Evolutionary conservation across 1,140 invertebrate species (phyloP), one percentile per base, ranked within the genome.

Genomic region (Drosophila varians): DNA sequence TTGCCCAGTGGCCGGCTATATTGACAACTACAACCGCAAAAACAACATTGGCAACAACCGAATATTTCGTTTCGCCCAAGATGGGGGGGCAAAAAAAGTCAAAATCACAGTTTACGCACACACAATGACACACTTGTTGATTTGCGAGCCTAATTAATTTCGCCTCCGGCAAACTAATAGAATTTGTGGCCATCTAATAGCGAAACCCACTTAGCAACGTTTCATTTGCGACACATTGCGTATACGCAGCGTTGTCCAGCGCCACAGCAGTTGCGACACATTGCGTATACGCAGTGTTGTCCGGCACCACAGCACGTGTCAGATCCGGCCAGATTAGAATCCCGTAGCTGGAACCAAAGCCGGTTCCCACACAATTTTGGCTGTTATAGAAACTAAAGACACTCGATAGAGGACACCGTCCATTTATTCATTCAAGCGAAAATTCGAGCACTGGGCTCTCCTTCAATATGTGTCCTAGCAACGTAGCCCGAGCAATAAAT

Each of bases 391-490:
- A 86, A 84, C 80, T 79, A 55, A 57, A 58, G 64, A 48, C 71
- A 45, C 46, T 65, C 43, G 60, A 65, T 68, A 53, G 60, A 66
- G 62, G 46, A 60, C 60, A 46, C 60, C 52, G 42, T 14, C 58
- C 47, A 57, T 36, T 6, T 18, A 47, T 18, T 5, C 19, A 43
- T 14, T 5, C 14, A 34, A n/a, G 2, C n/a, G n/a, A n/a, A n/a
- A 3, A 14, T 5, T 14, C 2, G 7, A 28, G 26, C 26, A 28
- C 7, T 7, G 21, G 11, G 42, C 43, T 51, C 46, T 23, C 51
- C 48, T 64, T 74, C 74, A 82, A 78, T 78, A 65, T 83, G 78
- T 83, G 79, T 84, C 78, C 79, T 83, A 62, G 79, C 76, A 79
- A 84, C 76, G 55, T 66, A 21, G 46, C 28, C 34, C 42, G 52